Evolutionary conservation across 2,113 vertebrate genomes (phyloP).

Genomic region (Dendrocopos noguchii): DNA sequence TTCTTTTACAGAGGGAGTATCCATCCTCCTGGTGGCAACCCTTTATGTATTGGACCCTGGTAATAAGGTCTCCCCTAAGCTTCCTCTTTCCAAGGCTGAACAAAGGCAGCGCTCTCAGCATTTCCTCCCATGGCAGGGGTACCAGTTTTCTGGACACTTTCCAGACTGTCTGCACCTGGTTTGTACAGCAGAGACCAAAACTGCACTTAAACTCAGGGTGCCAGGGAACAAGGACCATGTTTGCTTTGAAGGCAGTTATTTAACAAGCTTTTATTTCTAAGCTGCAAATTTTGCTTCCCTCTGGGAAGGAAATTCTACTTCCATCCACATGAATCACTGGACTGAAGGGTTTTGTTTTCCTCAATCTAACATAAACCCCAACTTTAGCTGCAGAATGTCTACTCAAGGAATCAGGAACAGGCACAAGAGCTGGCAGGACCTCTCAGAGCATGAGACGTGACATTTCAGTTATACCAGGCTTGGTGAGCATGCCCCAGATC

Average conservation of each 20-base stretch:
- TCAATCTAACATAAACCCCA: background rate
- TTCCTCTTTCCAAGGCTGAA: too few relatives aligned
- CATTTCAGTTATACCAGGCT: background rate
- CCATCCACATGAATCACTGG: background rate
- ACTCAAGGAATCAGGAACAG: background rate
- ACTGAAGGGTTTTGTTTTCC: background rate
- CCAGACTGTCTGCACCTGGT: too few relatives aligned
- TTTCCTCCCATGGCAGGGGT: too few relatives aligned
- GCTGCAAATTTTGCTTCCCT: background rate
- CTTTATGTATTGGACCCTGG: too few relatives aligned
- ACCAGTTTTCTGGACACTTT: too few relatives aligned
- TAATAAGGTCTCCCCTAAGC: too few relatives aligned
- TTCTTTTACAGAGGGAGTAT: too few relatives aligned
- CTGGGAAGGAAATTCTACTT: background rate
- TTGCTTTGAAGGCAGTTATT: background rate
- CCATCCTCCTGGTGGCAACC: too few relatives aligned
- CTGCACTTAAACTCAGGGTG: background rate
- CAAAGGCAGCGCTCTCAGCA: too few relatives aligned
- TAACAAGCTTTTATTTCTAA: background rate
- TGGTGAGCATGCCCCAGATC: rapidly evolving
- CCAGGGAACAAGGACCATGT: background rate
- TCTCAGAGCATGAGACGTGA: background rate
- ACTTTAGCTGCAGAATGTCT: background rate
- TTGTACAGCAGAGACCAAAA: too few relatives aligned
- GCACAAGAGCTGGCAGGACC: background rate